Evolutionary conservation across 2,797 vertebrate species (phyloP).

Genomic region (Coregonus suidteri): DNA sequence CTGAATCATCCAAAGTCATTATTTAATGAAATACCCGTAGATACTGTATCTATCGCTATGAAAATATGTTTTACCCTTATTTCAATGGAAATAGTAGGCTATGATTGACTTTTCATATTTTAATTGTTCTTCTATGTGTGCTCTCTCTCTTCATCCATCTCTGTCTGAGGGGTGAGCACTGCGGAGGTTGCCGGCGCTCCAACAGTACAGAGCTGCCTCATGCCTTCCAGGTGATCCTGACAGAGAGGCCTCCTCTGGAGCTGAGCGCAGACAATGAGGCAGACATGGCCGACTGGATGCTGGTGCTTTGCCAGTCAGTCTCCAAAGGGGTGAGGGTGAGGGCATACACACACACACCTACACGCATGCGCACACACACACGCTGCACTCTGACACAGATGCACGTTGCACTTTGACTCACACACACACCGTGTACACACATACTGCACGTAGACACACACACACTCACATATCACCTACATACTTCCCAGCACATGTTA

Average conservation of each 20-base stretch:
- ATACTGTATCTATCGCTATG: no score
- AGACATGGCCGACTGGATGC: constrained; percentile 98
- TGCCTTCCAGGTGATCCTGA: constrained; percentile 94
- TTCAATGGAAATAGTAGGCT: background rate
- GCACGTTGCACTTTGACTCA: background rate
- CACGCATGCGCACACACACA: no score
- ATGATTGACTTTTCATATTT: background rate
- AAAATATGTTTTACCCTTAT: background rate
- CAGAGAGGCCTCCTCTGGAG: constrained; percentile 88
- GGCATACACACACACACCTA: no score
- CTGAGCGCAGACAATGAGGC: constrained; percentile 88
- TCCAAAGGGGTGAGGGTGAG: constrained; percentile 97
- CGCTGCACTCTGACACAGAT: background rate
- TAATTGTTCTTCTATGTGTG: background rate
- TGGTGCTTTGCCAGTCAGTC: constrained; percentile 93
- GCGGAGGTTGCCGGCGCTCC: constrained; percentile 92
- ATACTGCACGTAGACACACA: background rate
- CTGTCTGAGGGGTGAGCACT: constrained; percentile 86
- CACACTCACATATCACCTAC: background rate
- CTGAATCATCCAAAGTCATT: no score
- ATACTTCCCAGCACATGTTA: background rate
- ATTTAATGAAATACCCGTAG: no score
- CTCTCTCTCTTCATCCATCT: background rate
- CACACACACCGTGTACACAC: no score
- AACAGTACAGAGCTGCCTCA: constrained; percentile 90